Base-by-base conservation (phyloP, 2,888 invertebrate species). In the Leuctra nigra region DNA sequence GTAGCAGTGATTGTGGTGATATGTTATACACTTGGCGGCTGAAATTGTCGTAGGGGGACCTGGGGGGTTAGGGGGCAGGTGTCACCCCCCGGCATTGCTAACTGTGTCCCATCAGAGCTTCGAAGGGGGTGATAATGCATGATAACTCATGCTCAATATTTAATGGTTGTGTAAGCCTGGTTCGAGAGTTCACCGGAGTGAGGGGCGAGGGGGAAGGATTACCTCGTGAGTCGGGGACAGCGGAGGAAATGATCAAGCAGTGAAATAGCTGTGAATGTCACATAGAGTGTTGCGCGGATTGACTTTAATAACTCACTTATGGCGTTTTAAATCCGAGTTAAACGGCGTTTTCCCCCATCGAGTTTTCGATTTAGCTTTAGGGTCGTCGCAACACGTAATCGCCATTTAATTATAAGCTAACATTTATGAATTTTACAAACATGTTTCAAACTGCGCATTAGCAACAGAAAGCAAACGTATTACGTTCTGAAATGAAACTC, bases 131-230 rank as follows among this genome's bases (percentile, higher is more conserved):
- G 56, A 52, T 56, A 52, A 56, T 52, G 56, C 50, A 39, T 36
- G 50, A 39, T 50, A 50, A 56, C 50, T 56, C 56, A 39, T 39
- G 52, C 56, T 56, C 56, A 52, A 56, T 56, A 56, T 56, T 56
- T 56, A 56, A 56, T 56, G 56, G 52, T 35, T 18, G 41, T 56
- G 52, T 54, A 52, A 56, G 52, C 52, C 52, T 56, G 23, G 33
- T 35, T 50, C 35, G 33, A 50, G 35, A 50, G 50, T 50, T 22
- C 24, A 47, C 29, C 29, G 47, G 25, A 39, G 39, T 2, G 23
- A 20, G 20, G 23, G 20, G 20, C 2, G 44, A 35, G 20, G 35
- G 3, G 50, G 22, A 18, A 29, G 50, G 50, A 50, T 50, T 50
- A 50, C 35, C 18, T 44, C 23, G 44, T 2, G 7, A 44, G 23